Evolutionary conservation across 2,113 vertebrate species (phyloP), one percentile per base, ranked within the genome.

Genomic region (Astur gentilis): DNA sequence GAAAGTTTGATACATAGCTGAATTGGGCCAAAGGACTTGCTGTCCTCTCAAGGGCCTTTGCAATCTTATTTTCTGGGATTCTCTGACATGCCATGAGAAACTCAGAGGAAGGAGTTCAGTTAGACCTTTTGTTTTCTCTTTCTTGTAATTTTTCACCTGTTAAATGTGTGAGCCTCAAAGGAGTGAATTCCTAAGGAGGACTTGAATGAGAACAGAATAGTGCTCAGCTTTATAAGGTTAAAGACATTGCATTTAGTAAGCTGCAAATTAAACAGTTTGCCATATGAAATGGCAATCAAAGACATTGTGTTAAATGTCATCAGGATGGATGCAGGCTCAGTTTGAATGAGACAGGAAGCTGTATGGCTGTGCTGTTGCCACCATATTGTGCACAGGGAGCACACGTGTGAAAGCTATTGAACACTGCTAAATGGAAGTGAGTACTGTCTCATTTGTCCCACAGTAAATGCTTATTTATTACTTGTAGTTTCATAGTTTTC

Each of bases 91-190:
- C 7, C 42, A 50, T 0, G 3, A 90, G 47, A 64, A 95, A 86
- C 40, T 72, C 36, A 44, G 54, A 80, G n/a, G 13, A 90, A 83
- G 6, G 21, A 36, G 14, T 66, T 88, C 44, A 65, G 5, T 70
- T 80, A 89, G 45, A 50, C 22, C 14, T 93, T 77, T 49, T 71
- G 38, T 57, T 78, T 93, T 82, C 29, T 50, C 25, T 57, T 16
- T 82, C 20, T 69, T 73, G 7, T 38, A 85, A 62, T 72, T 95
- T 87, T 95, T 85, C 66, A 87, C 23, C n/a, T 90, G 15, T 67
- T 90, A 79, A 60, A 89, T 55, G 17, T 19, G 19, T 94, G 21
- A 93, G 14, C 40, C 70, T 90, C 54, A 42, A 44, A 78, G 13
- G 19, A 65, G 3, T 80, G 23, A 77, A 71, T 60, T 78, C 3